Evolutionary conservation across 2,888 invertebrate species (phyloP).

Genomic region (Ichneumoninae sp.): DNA sequence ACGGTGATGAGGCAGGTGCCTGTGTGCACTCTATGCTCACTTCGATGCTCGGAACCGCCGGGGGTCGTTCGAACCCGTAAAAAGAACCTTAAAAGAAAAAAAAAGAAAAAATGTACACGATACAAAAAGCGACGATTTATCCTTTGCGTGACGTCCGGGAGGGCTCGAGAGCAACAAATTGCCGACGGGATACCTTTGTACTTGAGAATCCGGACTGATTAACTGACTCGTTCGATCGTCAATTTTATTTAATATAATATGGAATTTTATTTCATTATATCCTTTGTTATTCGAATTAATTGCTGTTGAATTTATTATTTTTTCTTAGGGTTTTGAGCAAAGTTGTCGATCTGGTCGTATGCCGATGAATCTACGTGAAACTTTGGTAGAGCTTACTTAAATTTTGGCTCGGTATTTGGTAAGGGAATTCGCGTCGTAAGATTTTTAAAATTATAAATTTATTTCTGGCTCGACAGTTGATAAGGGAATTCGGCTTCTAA

Average conservation of each 20-base stretch:
- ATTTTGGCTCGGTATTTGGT: too few species aligned
- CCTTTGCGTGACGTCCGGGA: constrained; percentile 28
- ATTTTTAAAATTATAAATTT: too few species aligned
- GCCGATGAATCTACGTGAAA: too few species aligned
- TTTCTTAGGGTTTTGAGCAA: too few species aligned
- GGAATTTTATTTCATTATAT: constrained; percentile 1
- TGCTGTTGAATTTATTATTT: background rate
- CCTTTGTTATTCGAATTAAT: constrained; percentile 15
- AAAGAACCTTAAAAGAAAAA: constrained; percentile 22
- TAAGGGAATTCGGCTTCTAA: too few species aligned
- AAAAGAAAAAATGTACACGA: background rate
- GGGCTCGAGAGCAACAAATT: constrained; percentile 44
- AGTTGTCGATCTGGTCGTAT: too few species aligned
- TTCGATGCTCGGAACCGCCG: background rate
- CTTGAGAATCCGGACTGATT: constrained; percentile 27
- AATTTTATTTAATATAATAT: constrained; percentile 5
- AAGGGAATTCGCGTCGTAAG: too few species aligned
- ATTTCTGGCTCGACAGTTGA: too few species aligned
- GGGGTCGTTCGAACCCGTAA: constrained; percentile 10
- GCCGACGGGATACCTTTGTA: constrained; percentile 41
- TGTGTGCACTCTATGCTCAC: constrained; percentile 1
- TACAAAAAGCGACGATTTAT: background rate
- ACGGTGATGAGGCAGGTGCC: constrained; percentile 42
- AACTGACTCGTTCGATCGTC: background rate
- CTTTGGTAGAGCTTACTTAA: too few species aligned